Evolutionary conservation across 2,113 vertebrate species (phyloP).

Genomic region (Carettochelys insculpta): DNA sequence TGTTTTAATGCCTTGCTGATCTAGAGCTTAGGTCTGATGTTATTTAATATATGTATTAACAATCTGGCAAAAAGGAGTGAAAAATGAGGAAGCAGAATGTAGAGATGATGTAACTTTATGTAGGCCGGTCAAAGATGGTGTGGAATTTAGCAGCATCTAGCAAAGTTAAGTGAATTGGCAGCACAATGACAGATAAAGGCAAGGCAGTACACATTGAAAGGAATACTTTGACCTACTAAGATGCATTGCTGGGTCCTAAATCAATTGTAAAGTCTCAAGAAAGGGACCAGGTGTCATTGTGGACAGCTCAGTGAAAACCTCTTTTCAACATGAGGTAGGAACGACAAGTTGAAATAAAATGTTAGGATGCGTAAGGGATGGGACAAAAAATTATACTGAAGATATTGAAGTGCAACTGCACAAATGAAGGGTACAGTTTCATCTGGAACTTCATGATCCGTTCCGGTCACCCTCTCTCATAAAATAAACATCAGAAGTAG

Average conservation of each 20-base stretch:
- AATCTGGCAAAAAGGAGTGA: background rate
- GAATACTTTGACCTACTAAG: background rate
- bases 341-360: background rate
- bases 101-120: background rate
- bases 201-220: accelerated
- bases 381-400: background rate
- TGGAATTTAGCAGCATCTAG: background rate
- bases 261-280: background rate
- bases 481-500: background rate
- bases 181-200: background rate
- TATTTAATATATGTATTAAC: background rate
- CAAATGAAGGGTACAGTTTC: background rate
- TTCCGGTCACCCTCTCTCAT: background rate
- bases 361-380: background rate
- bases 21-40: background rate
- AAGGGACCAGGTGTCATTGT: background rate
- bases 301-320: background rate
- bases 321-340: background rate
- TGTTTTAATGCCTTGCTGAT: background rate
- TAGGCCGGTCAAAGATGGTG: background rate
- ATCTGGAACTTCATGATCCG: background rate
- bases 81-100: background rate
- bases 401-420: background rate
- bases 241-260: background rate
- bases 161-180: accelerated